Evolutionary conservation across 2,797 vertebrate species (phyloP).

Genomic region (Cryptoprocta ferox): DNA sequence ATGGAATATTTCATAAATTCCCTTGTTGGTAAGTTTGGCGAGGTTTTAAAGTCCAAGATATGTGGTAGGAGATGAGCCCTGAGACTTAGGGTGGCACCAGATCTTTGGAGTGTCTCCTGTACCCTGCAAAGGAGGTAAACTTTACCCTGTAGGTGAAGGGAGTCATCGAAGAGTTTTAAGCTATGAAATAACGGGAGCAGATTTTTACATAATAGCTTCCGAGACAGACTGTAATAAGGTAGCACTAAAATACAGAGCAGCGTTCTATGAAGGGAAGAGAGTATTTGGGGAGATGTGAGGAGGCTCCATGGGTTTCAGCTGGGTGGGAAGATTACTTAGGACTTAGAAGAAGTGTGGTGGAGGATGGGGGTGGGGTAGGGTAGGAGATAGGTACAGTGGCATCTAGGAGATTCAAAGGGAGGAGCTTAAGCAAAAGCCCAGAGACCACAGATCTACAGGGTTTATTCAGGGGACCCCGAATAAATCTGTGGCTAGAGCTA

Average conservation of each 20-base stretch:
- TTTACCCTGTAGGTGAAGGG: background rate
- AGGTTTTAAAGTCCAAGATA: background rate
- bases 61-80: background rate
- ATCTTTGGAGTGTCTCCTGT: background rate
- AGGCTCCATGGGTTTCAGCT: background rate
- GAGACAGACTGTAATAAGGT: background rate
- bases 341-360: background rate
- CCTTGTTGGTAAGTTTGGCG: background rate
- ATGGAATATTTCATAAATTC: background rate
- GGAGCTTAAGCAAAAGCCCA: background rate
- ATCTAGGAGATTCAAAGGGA: background rate
- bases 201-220: background rate
- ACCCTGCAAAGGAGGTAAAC: background rate
- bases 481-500: background rate
- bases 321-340: background rate
- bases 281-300: slow-evolving; percentile 20
- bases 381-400: slow-evolving; percentile 1
- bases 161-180: background rate
- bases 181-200: background rate
- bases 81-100: background rate
- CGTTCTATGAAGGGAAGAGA: background rate
- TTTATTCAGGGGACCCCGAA: background rate
- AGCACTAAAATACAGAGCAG: background rate
- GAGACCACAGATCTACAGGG: background rate
- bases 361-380: background rate